These are phyloP conservation scores for Phylloscopus whistleri DNA, from an alignment of 2,113 vertebrate genomes.

Conservation along the genomic window DNA sequence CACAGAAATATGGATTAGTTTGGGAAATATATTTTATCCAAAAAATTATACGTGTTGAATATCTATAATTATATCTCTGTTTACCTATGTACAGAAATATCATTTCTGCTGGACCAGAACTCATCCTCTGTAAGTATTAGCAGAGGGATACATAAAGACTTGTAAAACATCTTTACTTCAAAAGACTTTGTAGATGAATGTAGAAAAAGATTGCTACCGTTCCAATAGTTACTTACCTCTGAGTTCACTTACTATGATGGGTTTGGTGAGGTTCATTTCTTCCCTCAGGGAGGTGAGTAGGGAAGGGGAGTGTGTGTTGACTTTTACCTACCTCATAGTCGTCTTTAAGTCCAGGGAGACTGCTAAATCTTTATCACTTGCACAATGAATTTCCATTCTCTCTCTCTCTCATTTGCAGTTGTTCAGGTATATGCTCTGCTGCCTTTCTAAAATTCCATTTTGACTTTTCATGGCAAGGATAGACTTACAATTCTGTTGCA, in stretches of 20 bases:
- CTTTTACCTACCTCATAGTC: neutral
- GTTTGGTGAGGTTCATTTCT: neutral
- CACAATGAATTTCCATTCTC: neutral
- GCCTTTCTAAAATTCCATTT: neutral
- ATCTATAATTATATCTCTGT: neutral
- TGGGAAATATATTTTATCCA: neutral
- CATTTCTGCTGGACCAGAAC: neutral
- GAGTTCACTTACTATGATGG: neutral
- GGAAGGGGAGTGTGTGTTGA: neutral
- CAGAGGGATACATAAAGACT: neutral
- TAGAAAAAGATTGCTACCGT: neutral
- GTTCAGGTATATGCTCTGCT: neutral
- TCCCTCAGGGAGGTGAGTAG: neutral
- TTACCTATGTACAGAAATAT: neutral
- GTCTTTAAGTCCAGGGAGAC: neutral
- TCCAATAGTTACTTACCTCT: neutral
- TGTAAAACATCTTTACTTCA: neutral
- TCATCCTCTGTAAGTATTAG: neutral
- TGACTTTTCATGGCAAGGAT: slow-evolving; percentile 21
- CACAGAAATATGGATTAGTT: neutral
- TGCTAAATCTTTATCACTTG: neutral
- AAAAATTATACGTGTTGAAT: neutral
- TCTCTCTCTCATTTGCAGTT: neutral
- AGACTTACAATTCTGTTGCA: neutral
- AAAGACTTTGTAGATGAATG: neutral